A percentile compares a stretch with the other conserved stretches of the same genome.
phyloP scores from a whole-genome alignment of 2,888 invertebrate genomes.

The Tetheella fluctuosa region DNA sequence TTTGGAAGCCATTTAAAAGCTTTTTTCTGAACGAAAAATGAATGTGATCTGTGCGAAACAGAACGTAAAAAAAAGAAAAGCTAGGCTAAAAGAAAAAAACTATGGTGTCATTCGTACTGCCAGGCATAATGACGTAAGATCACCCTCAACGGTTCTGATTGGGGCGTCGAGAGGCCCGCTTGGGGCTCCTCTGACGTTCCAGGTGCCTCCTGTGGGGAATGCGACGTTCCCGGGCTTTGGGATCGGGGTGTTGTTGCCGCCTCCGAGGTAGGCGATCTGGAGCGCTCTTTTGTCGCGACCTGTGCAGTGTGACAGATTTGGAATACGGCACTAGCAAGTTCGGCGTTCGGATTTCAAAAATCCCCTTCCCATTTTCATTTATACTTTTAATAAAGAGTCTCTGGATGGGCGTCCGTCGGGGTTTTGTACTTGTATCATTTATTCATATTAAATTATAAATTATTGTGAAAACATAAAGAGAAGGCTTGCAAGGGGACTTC shows the following conservation, averaged over 20 bases:
- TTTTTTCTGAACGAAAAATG: constrained; percentile 44
- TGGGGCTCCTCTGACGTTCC: constrained; percentile 59
- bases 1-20: constrained; percentile 57
- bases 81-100: constrained; percentile 77
- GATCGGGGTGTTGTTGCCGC: constrained; percentile 52
- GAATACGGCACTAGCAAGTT: constrained; percentile 34
- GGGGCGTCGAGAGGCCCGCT: constrained; percentile 62
- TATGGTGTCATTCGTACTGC: constrained; percentile 82
- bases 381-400: constrained; percentile 24
- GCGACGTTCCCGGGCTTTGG: constrained; percentile 52
- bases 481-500: not conserved
- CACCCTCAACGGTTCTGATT: constrained; percentile 75
- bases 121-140: constrained; percentile 81
- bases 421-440: too few relatives aligned
- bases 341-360: constrained; percentile 17
- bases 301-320: constrained; percentile 50
- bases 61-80: constrained; percentile 58
- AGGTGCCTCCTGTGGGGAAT: constrained; percentile 47
- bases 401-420: constrained; percentile 15
- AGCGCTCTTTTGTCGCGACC: constrained; percentile 59
- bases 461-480: not conserved
- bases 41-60: constrained; percentile 65
- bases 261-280: constrained; percentile 61
- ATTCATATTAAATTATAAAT: too few relatives aligned
- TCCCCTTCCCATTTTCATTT: constrained; percentile 45